Evolutionary conservation across 2,113 vertebrate genomes (phyloP).

Genomic region (Embiotoca jacksoni): DNA sequence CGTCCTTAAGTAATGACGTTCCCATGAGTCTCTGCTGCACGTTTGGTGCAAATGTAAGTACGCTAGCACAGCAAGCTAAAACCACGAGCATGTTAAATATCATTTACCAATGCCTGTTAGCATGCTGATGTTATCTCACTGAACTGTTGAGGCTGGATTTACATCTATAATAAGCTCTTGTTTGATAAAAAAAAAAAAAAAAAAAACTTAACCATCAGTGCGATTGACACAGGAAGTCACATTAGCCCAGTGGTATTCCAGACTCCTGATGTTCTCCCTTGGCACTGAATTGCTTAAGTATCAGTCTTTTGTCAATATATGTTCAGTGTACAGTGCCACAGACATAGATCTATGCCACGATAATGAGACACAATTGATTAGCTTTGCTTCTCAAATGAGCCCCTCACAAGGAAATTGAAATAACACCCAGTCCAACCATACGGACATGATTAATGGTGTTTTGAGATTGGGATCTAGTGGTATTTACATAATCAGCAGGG

Average conservation of each 20-base stretch:
- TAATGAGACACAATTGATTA: conserved; percentile 83
- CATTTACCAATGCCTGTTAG: no score
- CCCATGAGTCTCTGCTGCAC: no score
- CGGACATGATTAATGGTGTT: conserved; percentile 79
- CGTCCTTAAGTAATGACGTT: no score
- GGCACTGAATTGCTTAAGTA: conserved; percentile 46
- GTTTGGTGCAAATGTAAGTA: not conserved
- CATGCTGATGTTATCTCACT: no score
- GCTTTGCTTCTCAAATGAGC: conserved; percentile 73
- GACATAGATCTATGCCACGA: conserved; percentile 68
- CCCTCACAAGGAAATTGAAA: conserved; percentile 74
- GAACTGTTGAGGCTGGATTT: not conserved
- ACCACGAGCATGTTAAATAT: no score
- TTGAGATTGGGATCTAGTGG: conserved; percentile 68
- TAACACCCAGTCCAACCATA: conserved; percentile 66
- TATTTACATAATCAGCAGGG: conserved; percentile 78
- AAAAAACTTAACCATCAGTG: conserved; percentile 3
- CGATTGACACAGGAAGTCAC: conserved; percentile 19
- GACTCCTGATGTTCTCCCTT: conserved; percentile 21
- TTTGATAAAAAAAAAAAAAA: not conserved
- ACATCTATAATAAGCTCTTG: conserved; percentile 1
- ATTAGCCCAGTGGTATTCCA: conserved; percentile 20
- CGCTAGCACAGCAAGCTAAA: not conserved
- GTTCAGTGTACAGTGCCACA: conserved; percentile 56
- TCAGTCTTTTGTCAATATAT: conserved; percentile 66